Percentiles rank a stretch among this genome's conserved stretches.
Conservation (phyloP, 2,797 vertebrate genomes). For the Neosilurus hyrtlii region DNA sequence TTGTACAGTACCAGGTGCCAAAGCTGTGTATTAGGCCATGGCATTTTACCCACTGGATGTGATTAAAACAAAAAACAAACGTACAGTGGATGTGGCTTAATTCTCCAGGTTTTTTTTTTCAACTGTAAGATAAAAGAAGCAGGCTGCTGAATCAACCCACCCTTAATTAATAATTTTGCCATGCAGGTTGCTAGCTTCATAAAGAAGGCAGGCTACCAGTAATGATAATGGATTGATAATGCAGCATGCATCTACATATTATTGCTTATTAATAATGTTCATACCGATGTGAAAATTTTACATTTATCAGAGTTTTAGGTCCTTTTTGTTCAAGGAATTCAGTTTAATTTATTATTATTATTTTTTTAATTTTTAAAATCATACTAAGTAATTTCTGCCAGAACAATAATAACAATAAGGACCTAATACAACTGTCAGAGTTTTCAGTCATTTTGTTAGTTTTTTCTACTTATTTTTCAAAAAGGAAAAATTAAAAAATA, state of each 20-base stretch:
- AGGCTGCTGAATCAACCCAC: neutral
- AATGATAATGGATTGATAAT: neutral
- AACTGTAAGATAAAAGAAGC: neutral
- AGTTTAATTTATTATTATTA: too few relatives aligned
- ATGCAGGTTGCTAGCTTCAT: neutral
- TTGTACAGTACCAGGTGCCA: conserved; percentile 6
- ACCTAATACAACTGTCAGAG: too few relatives aligned
- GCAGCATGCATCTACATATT: neutral
- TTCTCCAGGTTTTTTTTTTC: neutral
- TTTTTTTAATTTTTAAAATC: too few relatives aligned
- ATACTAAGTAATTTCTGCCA: too few relatives aligned
- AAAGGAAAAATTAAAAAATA: too few relatives aligned
- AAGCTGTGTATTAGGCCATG: conserved; percentile 41
- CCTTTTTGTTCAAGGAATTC: too few relatives aligned
- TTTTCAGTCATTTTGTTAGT: too few relatives aligned
- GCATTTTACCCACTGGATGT: conserved; percentile 12
- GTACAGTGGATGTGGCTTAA: neutral
- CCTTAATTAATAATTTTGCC: neutral
- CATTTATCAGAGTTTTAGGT: too few relatives aligned
- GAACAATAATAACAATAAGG: too few relatives aligned
- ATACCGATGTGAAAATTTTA: neutral
- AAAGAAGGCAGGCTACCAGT: neutral
- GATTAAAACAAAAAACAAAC: conserved; percentile 10
- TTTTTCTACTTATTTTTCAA: too few relatives aligned
- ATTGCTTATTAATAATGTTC: neutral